Percentiles rank a stretch among this genome's conserved stretches.
Evolutionary conservation across 2,113 vertebrate species (phyloP).

Genomic region (Prinia subflava): DNA sequence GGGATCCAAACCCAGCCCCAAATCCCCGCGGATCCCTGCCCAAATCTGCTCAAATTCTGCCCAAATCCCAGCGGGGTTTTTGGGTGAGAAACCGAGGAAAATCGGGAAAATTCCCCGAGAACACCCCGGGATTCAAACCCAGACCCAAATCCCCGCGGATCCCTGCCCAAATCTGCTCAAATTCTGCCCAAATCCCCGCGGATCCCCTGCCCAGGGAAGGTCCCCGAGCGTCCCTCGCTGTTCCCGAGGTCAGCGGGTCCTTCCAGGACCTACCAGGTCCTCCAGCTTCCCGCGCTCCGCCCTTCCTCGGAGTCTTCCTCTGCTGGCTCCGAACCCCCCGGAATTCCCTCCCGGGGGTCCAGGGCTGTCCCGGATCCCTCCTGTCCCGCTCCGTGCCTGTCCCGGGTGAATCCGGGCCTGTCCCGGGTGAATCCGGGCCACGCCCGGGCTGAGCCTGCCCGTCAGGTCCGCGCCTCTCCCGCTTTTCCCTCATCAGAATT

Average conservation of each 20-base stretch:
- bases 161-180: too few species aligned
- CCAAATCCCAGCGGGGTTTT: too few species aligned
- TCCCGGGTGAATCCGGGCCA: neutral
- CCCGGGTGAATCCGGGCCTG: too few species aligned
- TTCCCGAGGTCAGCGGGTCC: neutral
- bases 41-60: too few species aligned
- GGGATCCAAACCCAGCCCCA: too few species aligned
- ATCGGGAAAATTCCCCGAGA: too few species aligned
- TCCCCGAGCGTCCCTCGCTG: neutral
- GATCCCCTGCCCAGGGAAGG: neutral
- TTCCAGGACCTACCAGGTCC: conserved; percentile 1
- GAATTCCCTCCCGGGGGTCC: neutral
- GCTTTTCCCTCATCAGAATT: neutral
- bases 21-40: too few species aligned
- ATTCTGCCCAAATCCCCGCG: too few species aligned
- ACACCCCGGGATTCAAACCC: too few species aligned
- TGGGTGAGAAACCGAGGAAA: too few species aligned
- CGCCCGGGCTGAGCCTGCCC: neutral
- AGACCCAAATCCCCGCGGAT: too few species aligned
- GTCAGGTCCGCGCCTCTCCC: neutral
- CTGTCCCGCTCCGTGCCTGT: neutral
- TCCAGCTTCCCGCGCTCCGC: neutral
- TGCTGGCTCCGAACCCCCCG: neutral
- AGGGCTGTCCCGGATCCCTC: neutral
- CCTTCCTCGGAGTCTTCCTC: neutral